A percentile compares a stretch with the other conserved stretches of the same genome.
Conservation (phyloP, 2,113 vertebrate species). For the Epinephelus lanceolatus region DNA sequence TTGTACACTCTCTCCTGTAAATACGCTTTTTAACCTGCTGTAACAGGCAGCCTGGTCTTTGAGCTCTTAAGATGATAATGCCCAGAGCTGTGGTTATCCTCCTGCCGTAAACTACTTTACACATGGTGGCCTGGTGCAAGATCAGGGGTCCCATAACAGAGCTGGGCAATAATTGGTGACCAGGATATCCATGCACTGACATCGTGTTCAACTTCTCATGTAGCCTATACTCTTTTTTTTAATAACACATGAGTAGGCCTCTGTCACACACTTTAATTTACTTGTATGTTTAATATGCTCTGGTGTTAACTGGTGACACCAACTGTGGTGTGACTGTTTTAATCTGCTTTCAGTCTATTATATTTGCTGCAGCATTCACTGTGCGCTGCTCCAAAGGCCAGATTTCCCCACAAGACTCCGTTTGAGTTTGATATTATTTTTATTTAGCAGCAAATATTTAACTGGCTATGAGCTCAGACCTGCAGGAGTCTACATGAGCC, state of each 20-base stretch:
- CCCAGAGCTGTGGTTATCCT: slow-evolving; percentile 34
- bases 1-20: background rate
- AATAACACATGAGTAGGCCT: too few species aligned
- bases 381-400: background rate
- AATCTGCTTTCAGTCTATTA: background rate
- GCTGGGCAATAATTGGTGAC: too few species aligned
- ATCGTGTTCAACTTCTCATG: too few species aligned
- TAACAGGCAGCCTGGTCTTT: slow-evolving; percentile 31
- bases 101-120: slow-evolving; percentile 30
- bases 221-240: too few species aligned
- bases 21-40: slow-evolving; percentile 30
- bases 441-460: background rate
- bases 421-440: background rate
- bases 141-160: slow-evolving; percentile 1
- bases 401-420: background rate
- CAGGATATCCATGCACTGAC: background rate
- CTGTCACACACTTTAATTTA: background rate
- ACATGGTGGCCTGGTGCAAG: background rate
- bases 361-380: background rate
- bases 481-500: background rate
- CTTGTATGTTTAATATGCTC: background rate
- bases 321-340: too few species aligned
- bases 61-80: slow-evolving; percentile 66
- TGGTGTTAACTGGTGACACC: background rate
- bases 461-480: background rate